Base-by-base conservation (phyloP, 2,888 invertebrate genomes). In the Hyposoter didymator region DNA sequence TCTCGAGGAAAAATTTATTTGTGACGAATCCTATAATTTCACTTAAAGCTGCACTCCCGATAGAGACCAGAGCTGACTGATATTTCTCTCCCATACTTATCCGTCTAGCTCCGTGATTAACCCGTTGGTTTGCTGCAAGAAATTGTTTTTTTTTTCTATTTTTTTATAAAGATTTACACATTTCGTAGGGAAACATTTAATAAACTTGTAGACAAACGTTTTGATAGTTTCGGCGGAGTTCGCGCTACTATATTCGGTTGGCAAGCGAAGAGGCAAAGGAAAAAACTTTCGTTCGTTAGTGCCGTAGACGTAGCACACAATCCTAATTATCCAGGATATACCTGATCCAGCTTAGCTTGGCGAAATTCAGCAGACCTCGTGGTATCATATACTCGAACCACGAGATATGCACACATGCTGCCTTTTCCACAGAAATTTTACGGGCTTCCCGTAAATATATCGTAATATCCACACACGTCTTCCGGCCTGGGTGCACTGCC, bases 251-350 rank as follows among this genome's bases (percentile, higher is more conserved):
- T 35, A 14, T 17, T 45, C 66, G 32, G 66, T 28, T 39, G 62
- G 19, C 66, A 39, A 67, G 17, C 22, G 14, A 32, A 55, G 32
- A 73, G 28, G 17, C 8, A 69, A 47, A 59, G 43, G 59, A 70
- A 66, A 80, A 45, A 47, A 22, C 32, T 62, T 62, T 52, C 43
- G 12, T n/a, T 73, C 52, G 39, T 73, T 64, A 80, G 52, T 43
- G 72, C 32, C 73, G 49, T 66, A 19, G 52, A 45, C 43, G 52
- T 43, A 76, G 70, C 62, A 62, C 64, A 55, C 49, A 64, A 82
- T 76, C 76, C 76, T 76, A 70, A 82, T 82, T 82, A 70, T 78
- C 76, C 66, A 28, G 62, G 76, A 82, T 78, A 82, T 59, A 17
- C 52, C 62, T 79, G 69, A 84, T 79, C 62, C 64, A 62, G 79